Evolutionary conservation across 1,140 invertebrate genomes (phyloP), one percentile per base, ranked within the genome.

Genomic region (Heliconius melpomene): DNA sequence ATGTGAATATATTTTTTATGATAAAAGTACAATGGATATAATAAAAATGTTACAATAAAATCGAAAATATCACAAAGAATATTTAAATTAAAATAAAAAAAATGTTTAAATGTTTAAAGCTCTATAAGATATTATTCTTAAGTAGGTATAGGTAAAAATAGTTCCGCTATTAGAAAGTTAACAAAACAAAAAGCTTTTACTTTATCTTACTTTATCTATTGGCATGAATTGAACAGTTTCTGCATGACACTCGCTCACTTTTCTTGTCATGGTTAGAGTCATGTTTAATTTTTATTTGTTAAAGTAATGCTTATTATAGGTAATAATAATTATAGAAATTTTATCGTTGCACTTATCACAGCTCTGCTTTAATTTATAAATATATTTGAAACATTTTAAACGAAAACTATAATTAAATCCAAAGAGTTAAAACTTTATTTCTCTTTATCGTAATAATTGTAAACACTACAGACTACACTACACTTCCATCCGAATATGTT

Each of bases 201-300:
- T 26, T 60, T 54, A 40, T 89, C 90, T 92, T 90, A 94, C 93
- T 90, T 94, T 94, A 87, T 91, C 90, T 76, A 93, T 89, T 11
- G 90, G 86, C 92, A 94, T 91, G 86, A 94, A 93, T 83, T 94
- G 90, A 16, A 94, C 87, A 50, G 91, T 93, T 86, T 93, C 93
- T 72, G 90, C 87, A 76, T 90, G 89, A 78, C 91, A 92, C 87
- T 92, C 91, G 80, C 86, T 90, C 77, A 94, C 85, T 91, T 94
- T 93, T 88, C 84, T 93, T 26, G 90, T 94, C 89, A 94, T 93
- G 57, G 92, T 94, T 79, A 94, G 77, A 87, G 91, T 89, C 91
- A 93, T 94, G 76, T 72, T 72, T 40, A 40, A 72, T 38, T 38
- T 38, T 38, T 72, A 40, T 38, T 38, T 72, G 7, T 38, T 72